phyloP scores from a whole-genome alignment of 2,113 vertebrate genomes.

The Nerophis lumbriciformis region DNA sequence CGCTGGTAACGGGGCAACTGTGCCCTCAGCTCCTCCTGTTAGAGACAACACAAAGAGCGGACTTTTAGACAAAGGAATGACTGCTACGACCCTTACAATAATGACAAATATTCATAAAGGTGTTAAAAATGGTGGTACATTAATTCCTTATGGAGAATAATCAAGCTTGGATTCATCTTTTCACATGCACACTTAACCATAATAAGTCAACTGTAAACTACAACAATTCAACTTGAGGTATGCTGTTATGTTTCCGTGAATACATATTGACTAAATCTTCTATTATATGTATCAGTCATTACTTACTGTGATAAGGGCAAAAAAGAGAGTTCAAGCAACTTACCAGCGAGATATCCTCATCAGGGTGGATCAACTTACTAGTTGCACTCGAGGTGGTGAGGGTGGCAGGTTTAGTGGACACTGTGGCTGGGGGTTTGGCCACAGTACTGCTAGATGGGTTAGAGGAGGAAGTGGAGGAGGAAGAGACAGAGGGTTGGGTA shows the following conservation, averaged over 20 bases:
- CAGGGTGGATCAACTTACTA: slow-evolving; percentile 99
- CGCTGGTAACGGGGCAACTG: slow-evolving; percentile 94
- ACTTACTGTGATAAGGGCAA: slow-evolving; percentile 77
- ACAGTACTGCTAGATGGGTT: slow-evolving; percentile 92
- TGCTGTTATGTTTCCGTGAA: background rate
- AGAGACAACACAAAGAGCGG: slow-evolving; percentile 37
- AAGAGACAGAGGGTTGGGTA: slow-evolving; percentile 88
- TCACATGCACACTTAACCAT: slow-evolving; percentile 33
- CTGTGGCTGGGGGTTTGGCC: slow-evolving; percentile 89
- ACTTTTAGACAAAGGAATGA: slow-evolving; percentile 35
- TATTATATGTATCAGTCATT: slow-evolving; percentile 61
- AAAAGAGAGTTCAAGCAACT: slow-evolving; percentile 76
- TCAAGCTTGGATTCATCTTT: slow-evolving; percentile 47
- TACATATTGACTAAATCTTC: slow-evolving; percentile 8
- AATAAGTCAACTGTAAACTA: slow-evolving; percentile 12
- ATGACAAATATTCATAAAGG: slow-evolving; percentile 30
- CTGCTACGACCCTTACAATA: slow-evolving; percentile 29
- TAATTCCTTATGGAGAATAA: slow-evolving; percentile 43
- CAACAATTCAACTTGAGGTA: background rate
- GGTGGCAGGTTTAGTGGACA: slow-evolving; percentile 96
- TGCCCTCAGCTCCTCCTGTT: slow-evolving; percentile 91
- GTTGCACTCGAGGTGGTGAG: slow-evolving; percentile 98
- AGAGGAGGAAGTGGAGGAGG: slow-evolving; percentile 84
- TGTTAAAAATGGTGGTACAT: slow-evolving; percentile 23
- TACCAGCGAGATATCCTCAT: slow-evolving; percentile 99